Evolutionary conservation across 2,888 invertebrate species (phyloP).

Genomic region (Linnaemya vulpina): DNA sequence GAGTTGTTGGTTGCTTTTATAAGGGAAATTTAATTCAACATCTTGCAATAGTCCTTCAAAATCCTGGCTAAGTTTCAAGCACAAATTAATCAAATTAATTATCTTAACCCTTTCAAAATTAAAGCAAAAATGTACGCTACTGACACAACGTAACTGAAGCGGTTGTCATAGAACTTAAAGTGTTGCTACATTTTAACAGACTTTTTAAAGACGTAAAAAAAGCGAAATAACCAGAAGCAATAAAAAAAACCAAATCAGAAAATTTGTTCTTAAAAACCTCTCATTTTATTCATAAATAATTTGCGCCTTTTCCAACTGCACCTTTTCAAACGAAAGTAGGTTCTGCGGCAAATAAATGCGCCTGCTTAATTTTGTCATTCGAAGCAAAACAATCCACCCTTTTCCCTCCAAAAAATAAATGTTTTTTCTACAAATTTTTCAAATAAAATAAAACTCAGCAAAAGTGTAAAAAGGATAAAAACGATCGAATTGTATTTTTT

Average conservation of each 20-base stretch:
- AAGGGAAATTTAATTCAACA: too few relatives aligned
- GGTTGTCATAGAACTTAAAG: too few relatives aligned
- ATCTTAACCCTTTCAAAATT: too few relatives aligned
- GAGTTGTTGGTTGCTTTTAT: not conserved
- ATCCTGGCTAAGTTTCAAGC: too few relatives aligned
- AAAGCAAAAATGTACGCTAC: too few relatives aligned
- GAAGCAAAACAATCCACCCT: slow-evolving; percentile 12
- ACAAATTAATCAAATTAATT: too few relatives aligned
- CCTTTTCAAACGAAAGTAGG: not conserved
- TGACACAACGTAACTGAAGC: too few relatives aligned
- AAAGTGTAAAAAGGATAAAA: slow-evolving; percentile 64
- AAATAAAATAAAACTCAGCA: not conserved
- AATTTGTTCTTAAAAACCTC: not conserved
- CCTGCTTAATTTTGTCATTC: slow-evolving; percentile 14
- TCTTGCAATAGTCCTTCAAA: too few relatives aligned
- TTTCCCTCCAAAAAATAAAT: slow-evolving; percentile 18
- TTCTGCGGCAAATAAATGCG: not conserved
- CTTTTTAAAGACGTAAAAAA: too few relatives aligned
- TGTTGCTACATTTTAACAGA: too few relatives aligned
- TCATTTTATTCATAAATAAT: not conserved
- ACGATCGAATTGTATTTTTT: slow-evolving; percentile 43
- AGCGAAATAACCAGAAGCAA: too few relatives aligned
- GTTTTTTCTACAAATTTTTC: not conserved
- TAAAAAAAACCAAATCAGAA: too few relatives aligned
- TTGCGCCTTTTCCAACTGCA: not conserved